Evolutionary conservation across 2,888 invertebrate species (phyloP).

Genomic region (Dryobota labecula): DNA sequence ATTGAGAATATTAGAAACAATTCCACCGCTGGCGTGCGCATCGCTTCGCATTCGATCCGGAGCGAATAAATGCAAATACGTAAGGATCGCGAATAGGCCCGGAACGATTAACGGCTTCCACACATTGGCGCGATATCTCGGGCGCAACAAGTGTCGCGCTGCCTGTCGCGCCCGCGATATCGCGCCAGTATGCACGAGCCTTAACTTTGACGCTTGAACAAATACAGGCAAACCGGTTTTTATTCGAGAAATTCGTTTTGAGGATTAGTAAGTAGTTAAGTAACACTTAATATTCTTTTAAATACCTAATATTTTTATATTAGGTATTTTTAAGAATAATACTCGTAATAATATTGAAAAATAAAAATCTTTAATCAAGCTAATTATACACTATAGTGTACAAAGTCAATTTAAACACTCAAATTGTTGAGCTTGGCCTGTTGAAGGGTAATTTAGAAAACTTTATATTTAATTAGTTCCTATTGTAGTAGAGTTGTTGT

Average conservation of each 20-base stretch:
- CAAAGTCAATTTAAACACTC: conserved; percentile 1
- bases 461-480: neutral
- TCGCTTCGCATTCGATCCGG: conserved; percentile 20
- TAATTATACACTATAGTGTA: neutral
- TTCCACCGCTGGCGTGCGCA: conserved; percentile 11
- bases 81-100: conserved; percentile 30
- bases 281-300: no score
- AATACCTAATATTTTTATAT: no score
- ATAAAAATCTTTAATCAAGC: neutral
- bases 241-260: conserved; percentile 6
- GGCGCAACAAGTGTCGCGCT: no score
- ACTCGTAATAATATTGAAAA: neutral
- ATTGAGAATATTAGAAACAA: conserved; percentile 32
- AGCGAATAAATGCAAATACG: conserved; percentile 29
- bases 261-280: neutral
- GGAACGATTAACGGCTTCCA: conserved; percentile 41
- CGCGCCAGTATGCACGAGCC: no score
- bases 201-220: conserved; percentile 41
- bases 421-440: neutral
- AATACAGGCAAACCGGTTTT: conserved; percentile 15
- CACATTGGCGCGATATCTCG: no score
- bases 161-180: no score
- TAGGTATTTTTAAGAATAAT: neutral
- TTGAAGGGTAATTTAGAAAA: conserved; percentile 1
- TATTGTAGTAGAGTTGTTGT: neutral